A percentile compares a stretch with the other conserved stretches of the same genome.
Evolutionary conservation across 2,888 invertebrate genomes (phyloP).

Genomic region (Acrobasis suavella): DNA sequence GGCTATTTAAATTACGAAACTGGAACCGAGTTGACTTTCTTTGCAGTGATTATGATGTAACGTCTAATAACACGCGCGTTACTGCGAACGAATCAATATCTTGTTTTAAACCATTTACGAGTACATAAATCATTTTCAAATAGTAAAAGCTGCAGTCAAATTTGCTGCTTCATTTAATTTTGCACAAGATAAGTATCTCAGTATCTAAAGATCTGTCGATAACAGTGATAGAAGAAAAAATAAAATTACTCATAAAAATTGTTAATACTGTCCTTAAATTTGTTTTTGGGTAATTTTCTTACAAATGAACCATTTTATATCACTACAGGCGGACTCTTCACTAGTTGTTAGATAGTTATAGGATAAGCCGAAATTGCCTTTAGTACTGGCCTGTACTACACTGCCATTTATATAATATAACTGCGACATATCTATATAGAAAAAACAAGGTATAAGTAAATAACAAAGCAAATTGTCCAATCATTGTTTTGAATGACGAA

Average conservation of each 20-base stretch:
- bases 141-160: slow-evolving; percentile 1
- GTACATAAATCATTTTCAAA: neutral
- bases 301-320: too few relatives aligned
- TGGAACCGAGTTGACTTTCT: slow-evolving; percentile 11
- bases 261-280: too few relatives aligned
- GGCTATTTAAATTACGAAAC: slow-evolving; percentile 12
- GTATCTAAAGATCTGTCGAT: too few relatives aligned
- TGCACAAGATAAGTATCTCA: neutral
- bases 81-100: slow-evolving; percentile 10
- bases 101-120: neutral
- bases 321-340: too few relatives aligned
- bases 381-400: too few relatives aligned
- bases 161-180: neutral
- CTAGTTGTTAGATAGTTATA: neutral
- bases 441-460: too few relatives aligned
- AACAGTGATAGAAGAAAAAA: too few relatives aligned
- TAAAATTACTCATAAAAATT: too few relatives aligned
- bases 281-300: too few relatives aligned
- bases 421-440: too few relatives aligned
- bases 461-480: slow-evolving; percentile 1
- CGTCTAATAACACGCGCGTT: slow-evolving; percentile 7
- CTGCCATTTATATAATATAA: too few relatives aligned
- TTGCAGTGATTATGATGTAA: slow-evolving; percentile 15
- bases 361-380: too few relatives aligned
- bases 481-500: slow-evolving; percentile 13